Evolutionary conservation across 2,888 invertebrate species (phyloP), one percentile per base, ranked within the genome.

Genomic region (Ypsolopha scabrella): DNA sequence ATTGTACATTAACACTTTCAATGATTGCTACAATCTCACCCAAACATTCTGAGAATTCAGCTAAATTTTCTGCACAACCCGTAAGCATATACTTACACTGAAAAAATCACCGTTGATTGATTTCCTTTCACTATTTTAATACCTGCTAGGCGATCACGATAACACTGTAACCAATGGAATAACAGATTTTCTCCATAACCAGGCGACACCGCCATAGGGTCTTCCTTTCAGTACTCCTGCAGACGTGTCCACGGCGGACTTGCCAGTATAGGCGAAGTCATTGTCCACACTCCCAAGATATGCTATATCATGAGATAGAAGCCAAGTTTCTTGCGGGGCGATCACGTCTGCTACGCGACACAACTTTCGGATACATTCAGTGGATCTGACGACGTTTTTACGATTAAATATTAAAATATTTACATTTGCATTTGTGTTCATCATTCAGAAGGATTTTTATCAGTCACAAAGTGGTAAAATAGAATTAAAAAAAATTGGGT

Each of bases 321-420:
- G 33, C 50, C 50, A 50, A 9, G 50, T 50, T 36, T 50, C 50
- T 36, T 50, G n/a, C n/a, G n/a, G n/a, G n/a, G n/a, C n/a, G n/a
- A n/a, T n/a, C n/a, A n/a, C n/a, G n/a, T n/a, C n/a, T n/a, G n/a
- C n/a, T n/a, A n/a, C n/a, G 50, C 24, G 4, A 24, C 45, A 45
- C n/a, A 45, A 14, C 8, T 9, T 6, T 33, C 50, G 41, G 11
- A 50, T 41, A 41, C n/a, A 14, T 14, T 41, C 50, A 10, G 10
- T 50, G 6, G 41, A 41, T 41, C 43, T 41, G 13, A 24, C 34
- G 24, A 50, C 6, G 10, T 11, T n/a, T 41, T 41, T 41, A 50
- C 50, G 41, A 41, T 50, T 50, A 41, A 41, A 50, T 24, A 34
- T 50, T 6, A 36, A n/a, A 10, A 41, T 6, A n/a, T 10, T 34